Evolutionary conservation across 2,113 vertebrate genomes (phyloP), one percentile per base, ranked within the genome.

Genomic region (Trematocara nigrifrons): DNA sequence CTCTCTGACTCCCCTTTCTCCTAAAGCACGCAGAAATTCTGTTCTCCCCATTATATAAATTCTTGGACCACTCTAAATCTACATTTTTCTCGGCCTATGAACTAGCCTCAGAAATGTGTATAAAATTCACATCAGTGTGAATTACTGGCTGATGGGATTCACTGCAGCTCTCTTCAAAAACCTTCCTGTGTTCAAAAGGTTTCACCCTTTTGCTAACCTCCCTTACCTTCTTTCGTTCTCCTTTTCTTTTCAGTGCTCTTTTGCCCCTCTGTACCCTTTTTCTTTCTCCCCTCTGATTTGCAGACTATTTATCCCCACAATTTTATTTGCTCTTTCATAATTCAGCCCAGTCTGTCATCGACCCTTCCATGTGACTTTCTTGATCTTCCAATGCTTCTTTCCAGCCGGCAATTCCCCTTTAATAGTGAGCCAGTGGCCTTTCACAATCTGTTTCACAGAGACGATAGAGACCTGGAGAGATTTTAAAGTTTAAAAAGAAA

Each of bases 391-490:
- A 2, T 61, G 64, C 86, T 54, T 80, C 42, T 74, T 89, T 91
- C 91, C 87, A 92, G 90, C 79, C 86, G 56, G 57, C 78, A 29
- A 53, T 66, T 92, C 84, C 79, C 66, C 89, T 90, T 91, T 6
- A 89, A 83, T 53, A 64, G 45, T 6, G 29, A 92, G 93, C 94
- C 94, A 94, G 87, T 84, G 77, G 91, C 66, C 88, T 82, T 79
- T 82, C 80, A 53, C 90, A 87, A 94, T 93, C 84, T 89, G 83
- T 95, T 94, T 87, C 66, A 8, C 93, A 94, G 93, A 90, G 86
- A 90, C 18, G 33, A 90, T 53, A 42, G 90, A 85, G 85, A 80
- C 20, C 52, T 8, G 20, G 51, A 81, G 78, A 83, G 81, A 66
- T 88, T 86, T 87, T 33, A 77, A 85, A 84, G 81, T 86, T 80